A percentile compares a stretch with the other conserved stretches of the same genome.
Conservation (phyloP, 2,797 vertebrate species). For the Parambassis ranga region DNA sequence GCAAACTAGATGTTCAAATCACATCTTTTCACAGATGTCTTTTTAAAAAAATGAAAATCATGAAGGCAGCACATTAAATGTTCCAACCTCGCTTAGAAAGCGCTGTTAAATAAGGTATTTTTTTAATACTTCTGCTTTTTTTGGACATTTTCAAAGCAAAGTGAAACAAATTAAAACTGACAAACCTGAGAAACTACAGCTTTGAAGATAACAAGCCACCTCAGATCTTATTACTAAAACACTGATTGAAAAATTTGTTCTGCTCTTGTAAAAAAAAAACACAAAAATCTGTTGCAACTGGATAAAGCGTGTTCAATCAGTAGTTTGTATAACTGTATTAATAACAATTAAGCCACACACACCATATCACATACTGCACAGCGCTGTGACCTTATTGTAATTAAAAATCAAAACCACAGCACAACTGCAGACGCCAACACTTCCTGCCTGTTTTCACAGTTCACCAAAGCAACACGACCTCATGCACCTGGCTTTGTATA, state of each 20-base stretch:
- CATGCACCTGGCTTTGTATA: constrained; percentile 57
- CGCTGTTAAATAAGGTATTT: background rate
- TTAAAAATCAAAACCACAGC: constrained; percentile 29
- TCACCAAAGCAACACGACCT: constrained; percentile 52
- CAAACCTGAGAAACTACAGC: constrained; percentile 12
- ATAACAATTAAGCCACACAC: constrained; percentile 5
- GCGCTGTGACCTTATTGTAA: constrained; percentile 24
- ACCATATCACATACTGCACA: background rate
- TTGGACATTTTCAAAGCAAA: background rate
- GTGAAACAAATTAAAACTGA: constrained; percentile 1
- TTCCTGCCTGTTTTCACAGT: constrained; percentile 33
- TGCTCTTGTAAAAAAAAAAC: background rate
- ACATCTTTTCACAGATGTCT: constrained; percentile 12
- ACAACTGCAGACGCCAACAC: background rate
- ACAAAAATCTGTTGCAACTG: no score
- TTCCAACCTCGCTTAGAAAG: background rate
- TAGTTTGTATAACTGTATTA: constrained; percentile 1
- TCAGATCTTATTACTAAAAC: constrained; percentile 4
- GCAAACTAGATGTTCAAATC: constrained; percentile 22
- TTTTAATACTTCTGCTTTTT: background rate
- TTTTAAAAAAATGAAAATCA: background rate
- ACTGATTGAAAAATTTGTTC: background rate
- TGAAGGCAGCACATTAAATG: background rate
- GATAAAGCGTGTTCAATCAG: no score
- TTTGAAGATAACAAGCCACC: background rate